Base-by-base conservation (phyloP, 2,113 vertebrate genomes). In the Pseudopipra pipra region DNA sequence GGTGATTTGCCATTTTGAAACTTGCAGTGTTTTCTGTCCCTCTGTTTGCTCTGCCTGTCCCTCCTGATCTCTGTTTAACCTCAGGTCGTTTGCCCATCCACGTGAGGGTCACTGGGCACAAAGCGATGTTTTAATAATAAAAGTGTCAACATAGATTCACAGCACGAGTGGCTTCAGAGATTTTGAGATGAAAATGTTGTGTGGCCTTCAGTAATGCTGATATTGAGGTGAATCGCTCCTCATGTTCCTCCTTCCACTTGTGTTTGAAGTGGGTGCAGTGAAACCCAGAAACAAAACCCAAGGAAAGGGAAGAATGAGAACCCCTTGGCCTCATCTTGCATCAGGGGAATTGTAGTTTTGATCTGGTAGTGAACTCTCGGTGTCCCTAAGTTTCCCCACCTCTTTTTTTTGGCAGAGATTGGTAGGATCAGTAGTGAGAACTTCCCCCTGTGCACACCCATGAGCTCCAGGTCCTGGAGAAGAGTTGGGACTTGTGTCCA, bases 361-460 rank as follows among this genome's bases (percentile, higher is more conserved):
- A 22, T 55, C 31, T 66, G 41, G 5, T 16, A 8, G 20, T 12
- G 27, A 79, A 9, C 7, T 31, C 21, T 65, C 35, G 2, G 2
- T 13, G 15, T 24, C 41, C n/a, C 49, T 17, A 20, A 39, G 8
- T 58, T 70, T 55, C 47, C 35, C 5, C 16, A 20, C 2, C 11
- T 20, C 31, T 54, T 16, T 25, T 8, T 78, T 83, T 49, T 43
- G 28, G 8, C 63, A 80, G 46, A 71, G 58, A 7, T 37, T 25
- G 51, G 28, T 11, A 67, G 49, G 18, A 39, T 2, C 44, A 25
- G 35, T 1, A 37, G 8, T 12, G 63, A 37, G 17, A 5, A 19
- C 22, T 58, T 71, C 55, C 22, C 0, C 2, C 33, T 31, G 9
- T 24, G 41, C 11, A 19, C 6, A 4, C 1, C 10, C 10, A 0